Percentiles rank a stretch among this genome's conserved stretches.
These are phyloP conservation scores for Malthinus flaveolus DNA, from an alignment of 2,888 invertebrate species.

Conservation along the genomic window DNA sequence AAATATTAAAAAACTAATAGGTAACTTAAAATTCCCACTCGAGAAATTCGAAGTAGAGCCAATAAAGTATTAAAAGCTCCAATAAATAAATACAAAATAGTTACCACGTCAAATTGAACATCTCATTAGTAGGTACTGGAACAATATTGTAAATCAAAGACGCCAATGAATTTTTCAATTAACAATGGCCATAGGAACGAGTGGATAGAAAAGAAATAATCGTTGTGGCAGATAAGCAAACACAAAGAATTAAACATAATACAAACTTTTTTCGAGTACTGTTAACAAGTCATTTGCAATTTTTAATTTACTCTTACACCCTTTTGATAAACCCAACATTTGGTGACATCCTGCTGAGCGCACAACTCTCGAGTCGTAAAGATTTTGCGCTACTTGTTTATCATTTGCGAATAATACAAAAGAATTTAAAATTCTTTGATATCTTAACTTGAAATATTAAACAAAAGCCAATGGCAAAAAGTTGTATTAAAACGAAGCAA, in stretches of 20 bases:
- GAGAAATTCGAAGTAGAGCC: no score
- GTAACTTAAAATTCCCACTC: no score
- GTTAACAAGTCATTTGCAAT: slow-evolving; percentile 28
- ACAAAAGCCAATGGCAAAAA: not conserved
- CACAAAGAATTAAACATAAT: slow-evolving; percentile 14
- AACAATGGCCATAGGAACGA: no score
- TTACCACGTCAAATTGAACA: no score
- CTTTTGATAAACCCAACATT: slow-evolving; percentile 22
- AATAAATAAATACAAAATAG: no score
- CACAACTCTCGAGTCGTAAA: not conserved
- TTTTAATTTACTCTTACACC: slow-evolving; percentile 23
- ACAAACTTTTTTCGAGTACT: slow-evolving; percentile 14
- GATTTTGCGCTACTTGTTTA: slow-evolving; percentile 1
- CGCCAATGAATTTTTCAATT: no score
- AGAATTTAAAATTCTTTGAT: no score
- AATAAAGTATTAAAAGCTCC: no score
- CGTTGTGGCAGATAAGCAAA: slow-evolving; percentile 18
- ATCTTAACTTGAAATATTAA: no score
- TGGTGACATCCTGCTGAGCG: slow-evolving; percentile 20
- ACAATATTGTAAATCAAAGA: no score
- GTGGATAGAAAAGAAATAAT: slow-evolving; percentile 16
- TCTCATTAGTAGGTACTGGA: no score
- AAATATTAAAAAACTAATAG: no score
- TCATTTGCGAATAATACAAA: not conserved
- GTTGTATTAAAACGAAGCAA: slow-evolving; percentile 2